Conservation (phyloP, 2,888 invertebrate genomes). For the Lordiphosa fenestrarum region DNA sequence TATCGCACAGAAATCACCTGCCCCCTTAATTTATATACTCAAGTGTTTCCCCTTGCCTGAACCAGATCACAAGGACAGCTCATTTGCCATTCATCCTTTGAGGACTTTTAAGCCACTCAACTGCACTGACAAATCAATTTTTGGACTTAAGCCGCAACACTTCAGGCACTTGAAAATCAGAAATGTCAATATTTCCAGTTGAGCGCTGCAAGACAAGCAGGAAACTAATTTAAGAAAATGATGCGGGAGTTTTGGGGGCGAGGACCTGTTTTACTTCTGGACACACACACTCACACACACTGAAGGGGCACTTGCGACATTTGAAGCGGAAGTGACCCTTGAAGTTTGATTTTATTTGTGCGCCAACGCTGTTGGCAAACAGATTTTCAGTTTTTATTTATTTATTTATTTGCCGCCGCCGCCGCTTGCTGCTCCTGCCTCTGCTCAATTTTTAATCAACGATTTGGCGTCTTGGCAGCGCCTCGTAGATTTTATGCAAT, state of each 20-base stretch:
- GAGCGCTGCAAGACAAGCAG: conserved; percentile 59
- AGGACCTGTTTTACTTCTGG: conserved; percentile 44
- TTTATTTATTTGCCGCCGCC: conserved; percentile 45
- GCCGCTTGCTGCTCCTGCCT: conserved; percentile 27
- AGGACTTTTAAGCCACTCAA: too few species aligned
- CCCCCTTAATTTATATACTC: too few species aligned
- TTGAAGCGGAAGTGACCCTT: conserved; percentile 74
- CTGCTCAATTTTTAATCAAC: conserved; percentile 72
- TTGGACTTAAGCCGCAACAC: too few species aligned
- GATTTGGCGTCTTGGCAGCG: conserved; percentile 64
- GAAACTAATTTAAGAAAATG: conserved; percentile 69
- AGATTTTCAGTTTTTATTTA: conserved; percentile 38
- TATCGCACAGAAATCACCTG: too few species aligned
- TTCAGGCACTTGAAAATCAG: conserved; percentile 22
- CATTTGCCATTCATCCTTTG: too few species aligned
- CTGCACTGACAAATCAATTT: too few species aligned
- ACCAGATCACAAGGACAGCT: too few species aligned
- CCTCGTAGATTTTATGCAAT: conserved; percentile 64
- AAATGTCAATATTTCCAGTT: conserved; percentile 69
- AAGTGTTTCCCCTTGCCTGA: too few species aligned
- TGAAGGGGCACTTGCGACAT: conserved; percentile 26
- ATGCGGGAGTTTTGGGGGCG: conserved; percentile 1
- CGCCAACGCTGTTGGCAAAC: conserved; percentile 59
- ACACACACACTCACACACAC: conserved; percentile 12
- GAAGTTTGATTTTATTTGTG: conserved; percentile 74